A percentile compares a stretch with the other conserved stretches of the same genome.
These are phyloP conservation scores for Loris lydekkerianus DNA, from an alignment of 2,797 vertebrate genomes.

Conservation along the genomic window DNA sequence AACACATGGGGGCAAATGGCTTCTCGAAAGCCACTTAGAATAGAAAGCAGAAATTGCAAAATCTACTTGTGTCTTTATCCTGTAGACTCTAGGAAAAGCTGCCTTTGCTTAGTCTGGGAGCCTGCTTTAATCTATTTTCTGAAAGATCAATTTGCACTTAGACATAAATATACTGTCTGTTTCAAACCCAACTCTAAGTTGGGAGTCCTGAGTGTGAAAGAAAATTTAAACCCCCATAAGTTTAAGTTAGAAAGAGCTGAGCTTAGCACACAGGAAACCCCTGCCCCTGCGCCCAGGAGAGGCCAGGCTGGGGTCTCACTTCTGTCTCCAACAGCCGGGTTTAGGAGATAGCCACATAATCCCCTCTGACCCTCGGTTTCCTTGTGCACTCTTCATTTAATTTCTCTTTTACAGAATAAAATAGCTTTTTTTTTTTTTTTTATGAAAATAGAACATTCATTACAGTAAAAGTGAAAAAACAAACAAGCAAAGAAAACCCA, in stretches of 20 bases:
- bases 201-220: neutral
- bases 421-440: neutral
- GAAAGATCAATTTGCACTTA: neutral
- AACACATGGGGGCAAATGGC: neutral
- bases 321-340: neutral
- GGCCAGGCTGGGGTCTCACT: neutral
- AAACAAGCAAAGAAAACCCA: neutral
- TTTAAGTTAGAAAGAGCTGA: neutral
- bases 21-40: neutral
- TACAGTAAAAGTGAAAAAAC: neutral
- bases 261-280: rapidly evolving
- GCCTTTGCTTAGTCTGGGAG: neutral
- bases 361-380: neutral
- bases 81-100: neutral
- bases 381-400: neutral
- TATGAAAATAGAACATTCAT: neutral
- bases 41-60: neutral
- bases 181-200: neutral
- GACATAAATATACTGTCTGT: neutral
- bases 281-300: rapidly evolving
- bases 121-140: neutral
- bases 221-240: neutral
- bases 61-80: neutral
- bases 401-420: neutral
- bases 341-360: neutral